These are phyloP conservation scores for Temnopleurus reevesii DNA, from an alignment of 53 echinoderm and acorn worm species.

Conservation along the genomic window DNA sequence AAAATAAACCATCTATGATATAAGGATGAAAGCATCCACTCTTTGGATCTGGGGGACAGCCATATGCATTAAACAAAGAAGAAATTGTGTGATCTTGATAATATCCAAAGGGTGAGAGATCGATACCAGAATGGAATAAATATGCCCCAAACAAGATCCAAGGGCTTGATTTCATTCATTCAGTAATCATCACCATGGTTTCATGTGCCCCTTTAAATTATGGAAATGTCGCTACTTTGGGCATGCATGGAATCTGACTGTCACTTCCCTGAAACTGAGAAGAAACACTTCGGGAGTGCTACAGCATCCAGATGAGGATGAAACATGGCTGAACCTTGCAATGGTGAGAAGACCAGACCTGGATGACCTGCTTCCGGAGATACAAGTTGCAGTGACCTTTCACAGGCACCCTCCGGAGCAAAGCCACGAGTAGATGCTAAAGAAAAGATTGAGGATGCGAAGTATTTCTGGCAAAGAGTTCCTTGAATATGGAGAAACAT, in stretches of 20 bases:
- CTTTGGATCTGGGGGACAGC: background rate
- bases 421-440: background rate
- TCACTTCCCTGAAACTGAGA: background rate
- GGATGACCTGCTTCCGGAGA: conserved; percentile 16
- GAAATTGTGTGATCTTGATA: background rate
- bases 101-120: conserved; percentile 5
- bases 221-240: conserved; percentile 15
- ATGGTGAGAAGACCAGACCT: conserved; percentile 13
- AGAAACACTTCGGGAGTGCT: background rate
- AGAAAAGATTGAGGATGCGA: background rate
- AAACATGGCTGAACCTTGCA: background rate
- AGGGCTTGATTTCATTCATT: conserved; percentile 23
- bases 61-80: too few relatives aligned
- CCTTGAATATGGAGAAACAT: background rate
- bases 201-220: background rate
- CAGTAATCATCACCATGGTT: background rate
- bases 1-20: background rate
- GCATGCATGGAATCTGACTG: background rate
- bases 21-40: background rate
- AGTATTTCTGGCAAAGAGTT: conserved; percentile 6
- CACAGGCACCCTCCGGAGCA: conserved; percentile 19
- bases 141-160: background rate
- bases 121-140: background rate
- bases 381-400: conserved; percentile 45
- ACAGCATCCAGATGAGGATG: background rate